Base-by-base conservation (phyloP, 2,797 vertebrate species). In the Urocyon cinereoargenteus region DNA sequence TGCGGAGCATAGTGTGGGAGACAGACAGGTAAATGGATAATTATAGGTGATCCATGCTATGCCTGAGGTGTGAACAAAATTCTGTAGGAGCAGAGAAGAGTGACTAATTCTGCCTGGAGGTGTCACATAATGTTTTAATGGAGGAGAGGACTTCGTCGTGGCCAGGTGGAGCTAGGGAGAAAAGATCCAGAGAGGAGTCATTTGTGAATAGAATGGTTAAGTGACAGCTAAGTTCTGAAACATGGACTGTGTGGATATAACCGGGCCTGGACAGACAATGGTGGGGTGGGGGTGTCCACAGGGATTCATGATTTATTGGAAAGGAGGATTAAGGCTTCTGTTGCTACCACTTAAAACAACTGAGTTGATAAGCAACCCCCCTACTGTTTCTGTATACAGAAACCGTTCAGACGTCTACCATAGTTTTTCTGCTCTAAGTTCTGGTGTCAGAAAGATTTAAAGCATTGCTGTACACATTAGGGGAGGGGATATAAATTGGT, bases 101-200 rank as follows among this genome's bases (percentile, higher is more conserved):
- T 86, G 85, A 94, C 53, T 93, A 28, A 82, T 92, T 82, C 91
- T 90, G 51, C 55, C 72, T 51, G n/a, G 34, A 72, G 11, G 45
- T 82, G 34, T 79, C 94, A 62, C 66, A 62, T 72, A 86, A 73
- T 57, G 18, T 94, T 94, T 87, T 78, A 84, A 73, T 10, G 15
- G 62, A 90, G 45, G 68, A 91, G 45, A n/a, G 22, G 49, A 28
- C 31, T 6, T 64, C 79, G 31, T 88, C 64, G 53, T 55, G 40
- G 16, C 9, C 45, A 51, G n/a, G n/a, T 61, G 28, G 36, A 75
- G 66, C 61, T 16, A 28, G 15, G 61, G 55, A 90, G 81, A 78
- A 92, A 75, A 95, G 66, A 89, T 61, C 26, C 28, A 45, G n/a
- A 15, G 40, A 55, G 40, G 31, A 66, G 19, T 22, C 13, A 1